Evolutionary conservation across 2,113 vertebrate genomes (phyloP).

Genomic region (Oreochromis aureus): DNA sequence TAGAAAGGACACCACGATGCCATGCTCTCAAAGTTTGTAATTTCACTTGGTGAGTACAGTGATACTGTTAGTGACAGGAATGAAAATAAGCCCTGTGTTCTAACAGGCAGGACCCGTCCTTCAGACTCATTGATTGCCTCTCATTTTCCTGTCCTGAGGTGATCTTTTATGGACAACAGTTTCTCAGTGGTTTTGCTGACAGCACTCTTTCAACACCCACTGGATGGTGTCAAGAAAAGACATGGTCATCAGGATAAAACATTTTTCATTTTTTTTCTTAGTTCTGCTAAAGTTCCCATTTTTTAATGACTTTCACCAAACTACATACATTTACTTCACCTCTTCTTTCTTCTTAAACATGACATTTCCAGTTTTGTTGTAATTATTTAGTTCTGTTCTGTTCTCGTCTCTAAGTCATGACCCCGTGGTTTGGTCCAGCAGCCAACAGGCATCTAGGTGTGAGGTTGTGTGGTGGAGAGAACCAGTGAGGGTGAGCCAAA

Average conservation of each 20-base stretch:
- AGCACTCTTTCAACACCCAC: neutral
- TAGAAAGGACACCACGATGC: neutral
- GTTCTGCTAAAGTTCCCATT: neutral
- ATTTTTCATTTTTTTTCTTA: neutral
- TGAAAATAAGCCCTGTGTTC: neutral
- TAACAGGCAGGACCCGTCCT: neutral
- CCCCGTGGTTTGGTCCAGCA: neutral
- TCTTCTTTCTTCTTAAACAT: neutral
- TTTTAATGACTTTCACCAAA: neutral
- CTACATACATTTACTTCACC: neutral
- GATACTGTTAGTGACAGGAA: neutral
- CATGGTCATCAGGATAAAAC: neutral
- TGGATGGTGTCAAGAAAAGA: neutral
- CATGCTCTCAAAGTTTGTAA: neutral
- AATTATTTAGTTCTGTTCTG: neutral
- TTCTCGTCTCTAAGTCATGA: slow-evolving; percentile 2
- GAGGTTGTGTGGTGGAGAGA: slow-evolving; percentile 35
- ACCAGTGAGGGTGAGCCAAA: slow-evolving; percentile 53
- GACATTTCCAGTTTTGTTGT: neutral
- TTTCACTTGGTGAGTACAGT: neutral
- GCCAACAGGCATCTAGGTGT: slow-evolving; percentile 49
- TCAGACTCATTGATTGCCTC: neutral
- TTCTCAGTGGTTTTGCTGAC: slow-evolving; percentile 3
- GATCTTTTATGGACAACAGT: neutral
- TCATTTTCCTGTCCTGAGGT: neutral